Base-by-base conservation (phyloP, 2,888 invertebrate genomes). In the Mythimna albipuncta region DNA sequence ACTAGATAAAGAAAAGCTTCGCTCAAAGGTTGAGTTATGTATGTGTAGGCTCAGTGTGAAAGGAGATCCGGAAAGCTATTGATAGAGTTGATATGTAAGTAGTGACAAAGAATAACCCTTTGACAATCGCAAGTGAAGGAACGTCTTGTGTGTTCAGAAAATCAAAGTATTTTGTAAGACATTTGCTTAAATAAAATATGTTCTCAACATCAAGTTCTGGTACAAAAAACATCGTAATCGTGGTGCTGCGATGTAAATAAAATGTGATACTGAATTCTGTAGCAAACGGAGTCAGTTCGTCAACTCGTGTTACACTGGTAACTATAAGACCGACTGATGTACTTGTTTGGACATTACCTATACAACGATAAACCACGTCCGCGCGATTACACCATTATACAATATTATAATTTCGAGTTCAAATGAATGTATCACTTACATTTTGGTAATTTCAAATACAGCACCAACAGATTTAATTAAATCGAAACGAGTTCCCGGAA, bases 381-480 rank as follows among this genome's bases (percentile, higher is more conserved):
- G 6, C 6, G 11, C 50, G 41, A 7, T 7, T 6, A 32, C 32
- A 6, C 7, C 26, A 47, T n/a, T 38, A 62, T 11, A 63, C n/a
- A 32, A n/a, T 16, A 35, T 54, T 55, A 26, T 26, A 32, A 64
- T 21, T 19, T 55, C 16, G 41, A 55, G 26, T 50, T 55, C 6
- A 61, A 77, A 54, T 55, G 6, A 32, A 41, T 57, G 9, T 55
- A 62, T 35, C n/a, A 62, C 21, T 50, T 69, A 52, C 41, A 62
- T 62, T 69, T 44, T 2, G n/a, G 3, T 77, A 50, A 71, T 58
- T 35, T 10, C n/a, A 52, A 50, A 71, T 26, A 54, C 59, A 66
- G 11, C 9, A 52, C 50, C 32, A 65, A 58, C 47, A n/a, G 57
- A 63, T 76, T 76, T 69, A 65, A 81, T 78, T 65, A 65, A 81